Conservation (phyloP, 2,888 invertebrate genomes). For the Synergus umbraculus region DNA sequence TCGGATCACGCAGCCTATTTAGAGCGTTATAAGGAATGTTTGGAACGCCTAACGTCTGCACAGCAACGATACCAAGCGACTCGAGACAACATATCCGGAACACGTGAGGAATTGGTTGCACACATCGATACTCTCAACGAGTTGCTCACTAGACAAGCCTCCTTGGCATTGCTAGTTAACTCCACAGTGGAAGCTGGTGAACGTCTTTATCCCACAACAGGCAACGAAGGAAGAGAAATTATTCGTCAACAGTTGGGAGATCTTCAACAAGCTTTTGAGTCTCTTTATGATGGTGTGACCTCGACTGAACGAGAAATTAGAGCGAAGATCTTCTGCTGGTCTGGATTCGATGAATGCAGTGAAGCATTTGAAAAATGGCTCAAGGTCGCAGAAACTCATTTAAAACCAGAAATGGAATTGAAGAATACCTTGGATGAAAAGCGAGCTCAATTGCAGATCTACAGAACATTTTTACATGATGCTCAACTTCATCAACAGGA, state of each 20-base stretch:
- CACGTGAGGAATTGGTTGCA: constrained; percentile 84
- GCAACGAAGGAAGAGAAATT: constrained; percentile 91
- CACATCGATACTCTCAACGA: constrained; percentile 86
- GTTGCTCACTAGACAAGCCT: constrained; percentile 86
- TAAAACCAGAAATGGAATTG: constrained; percentile 88
- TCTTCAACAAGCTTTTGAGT: constrained; percentile 89
- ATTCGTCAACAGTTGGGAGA: constrained; percentile 91
- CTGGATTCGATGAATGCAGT: constrained; percentile 92
- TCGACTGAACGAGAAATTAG: constrained; percentile 89
- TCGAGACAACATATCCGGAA: constrained; percentile 80
- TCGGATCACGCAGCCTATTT: constrained; percentile 88
- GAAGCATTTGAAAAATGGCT: constrained; percentile 90
- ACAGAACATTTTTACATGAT: constrained; percentile 90
- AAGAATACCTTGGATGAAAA: constrained; percentile 95
- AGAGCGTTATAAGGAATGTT: constrained; percentile 90
- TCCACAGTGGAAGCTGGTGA: constrained; percentile 93
- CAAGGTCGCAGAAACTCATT: constrained; percentile 84
- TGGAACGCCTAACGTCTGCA: constrained; percentile 88
- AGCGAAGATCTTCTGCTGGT: constrained; percentile 91
- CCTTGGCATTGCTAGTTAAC: constrained; percentile 87
- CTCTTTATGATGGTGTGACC: constrained; percentile 88
- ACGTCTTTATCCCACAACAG: constrained; percentile 91
- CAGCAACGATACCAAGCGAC: constrained; percentile 86
- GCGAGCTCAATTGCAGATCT: constrained; percentile 90
- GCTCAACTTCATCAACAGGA: constrained; percentile 91